Conservation (phyloP, 2,888 invertebrate species). For the Steinernema scapterisci region DNA sequence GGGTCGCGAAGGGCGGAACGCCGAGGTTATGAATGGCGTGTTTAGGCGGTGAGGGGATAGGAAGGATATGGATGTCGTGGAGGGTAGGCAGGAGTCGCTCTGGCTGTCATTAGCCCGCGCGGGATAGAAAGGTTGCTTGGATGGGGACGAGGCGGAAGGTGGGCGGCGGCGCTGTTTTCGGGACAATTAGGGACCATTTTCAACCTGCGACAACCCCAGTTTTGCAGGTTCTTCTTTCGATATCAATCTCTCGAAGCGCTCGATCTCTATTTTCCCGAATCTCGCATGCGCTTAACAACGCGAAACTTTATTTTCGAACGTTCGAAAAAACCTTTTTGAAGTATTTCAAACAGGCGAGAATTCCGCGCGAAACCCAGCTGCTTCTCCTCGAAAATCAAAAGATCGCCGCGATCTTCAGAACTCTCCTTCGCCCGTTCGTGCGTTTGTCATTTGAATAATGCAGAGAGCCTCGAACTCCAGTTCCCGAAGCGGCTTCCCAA, state of each 20-base stretch:
- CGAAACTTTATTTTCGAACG: no score
- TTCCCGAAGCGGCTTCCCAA: no score
- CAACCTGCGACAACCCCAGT: background rate
- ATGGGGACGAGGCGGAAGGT: background rate
- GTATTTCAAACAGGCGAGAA: no score
- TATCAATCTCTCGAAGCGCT: background rate
- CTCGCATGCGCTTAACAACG: background rate
- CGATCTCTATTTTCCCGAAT: background rate
- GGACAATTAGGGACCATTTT: background rate
- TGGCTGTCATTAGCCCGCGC: conserved; percentile 16
- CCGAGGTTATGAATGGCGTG: conserved; percentile 2
- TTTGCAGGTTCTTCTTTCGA: background rate
- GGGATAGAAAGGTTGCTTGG: no score
- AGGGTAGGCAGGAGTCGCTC: background rate
- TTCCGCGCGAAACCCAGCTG: no score
- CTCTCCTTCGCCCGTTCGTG: no score
- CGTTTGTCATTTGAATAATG: no score
- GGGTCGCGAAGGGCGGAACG: background rate
- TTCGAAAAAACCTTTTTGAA: no score
- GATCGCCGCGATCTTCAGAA: no score
- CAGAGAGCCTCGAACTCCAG: no score
- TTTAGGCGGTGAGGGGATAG: background rate
- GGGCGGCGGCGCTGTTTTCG: background rate
- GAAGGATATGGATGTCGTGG: background rate
- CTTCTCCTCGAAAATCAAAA: no score